phyloP scores from a whole-genome alignment of 1,140 invertebrate species.

The Bradynema listronoti region DNA sequence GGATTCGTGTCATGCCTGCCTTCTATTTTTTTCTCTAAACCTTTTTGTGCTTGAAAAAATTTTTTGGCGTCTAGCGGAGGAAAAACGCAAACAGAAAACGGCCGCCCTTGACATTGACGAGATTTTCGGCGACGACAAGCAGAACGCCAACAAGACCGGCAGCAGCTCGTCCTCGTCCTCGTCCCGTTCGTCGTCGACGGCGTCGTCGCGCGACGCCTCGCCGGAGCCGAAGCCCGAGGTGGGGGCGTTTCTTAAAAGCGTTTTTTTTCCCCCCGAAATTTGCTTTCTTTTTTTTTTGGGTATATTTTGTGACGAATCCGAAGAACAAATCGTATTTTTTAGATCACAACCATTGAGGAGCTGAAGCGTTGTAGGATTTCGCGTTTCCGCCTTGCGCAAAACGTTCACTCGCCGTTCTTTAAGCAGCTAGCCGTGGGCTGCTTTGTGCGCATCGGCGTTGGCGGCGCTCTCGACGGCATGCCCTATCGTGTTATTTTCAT shows the following conservation, averaged over 20 bases:
- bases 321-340: slow-evolving; percentile 10
- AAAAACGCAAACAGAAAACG: slow-evolving; percentile 44
- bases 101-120: slow-evolving; percentile 47
- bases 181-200: slow-evolving; percentile 40
- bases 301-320: not conserved
- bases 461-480: slow-evolving; percentile 54
- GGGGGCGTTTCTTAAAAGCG: too few relatives aligned
- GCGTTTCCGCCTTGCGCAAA: slow-evolving; percentile 30
- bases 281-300: too few relatives aligned
- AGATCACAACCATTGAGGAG: slow-evolving; percentile 39
- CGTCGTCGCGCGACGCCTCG: slow-evolving; percentile 35
- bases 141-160: slow-evolving; percentile 12
- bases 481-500: not conserved
- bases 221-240: slow-evolving; percentile 23
- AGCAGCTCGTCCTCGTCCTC: slow-evolving; percentile 28
- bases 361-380: slow-evolving; percentile 39
- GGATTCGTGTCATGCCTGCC: too few relatives aligned
- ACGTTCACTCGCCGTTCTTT: slow-evolving; percentile 89
- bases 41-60: too few relatives aligned
- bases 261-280: too few relatives aligned
- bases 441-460: slow-evolving; percentile 91
- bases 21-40: too few relatives aligned
- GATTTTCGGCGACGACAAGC: slow-evolving; percentile 37
- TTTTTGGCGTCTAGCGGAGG: slow-evolving; percentile 47
- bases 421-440: slow-evolving; percentile 78